Evolutionary conservation across 2,113 vertebrate species (phyloP).

Genomic region (Dromas ardeola): DNA sequence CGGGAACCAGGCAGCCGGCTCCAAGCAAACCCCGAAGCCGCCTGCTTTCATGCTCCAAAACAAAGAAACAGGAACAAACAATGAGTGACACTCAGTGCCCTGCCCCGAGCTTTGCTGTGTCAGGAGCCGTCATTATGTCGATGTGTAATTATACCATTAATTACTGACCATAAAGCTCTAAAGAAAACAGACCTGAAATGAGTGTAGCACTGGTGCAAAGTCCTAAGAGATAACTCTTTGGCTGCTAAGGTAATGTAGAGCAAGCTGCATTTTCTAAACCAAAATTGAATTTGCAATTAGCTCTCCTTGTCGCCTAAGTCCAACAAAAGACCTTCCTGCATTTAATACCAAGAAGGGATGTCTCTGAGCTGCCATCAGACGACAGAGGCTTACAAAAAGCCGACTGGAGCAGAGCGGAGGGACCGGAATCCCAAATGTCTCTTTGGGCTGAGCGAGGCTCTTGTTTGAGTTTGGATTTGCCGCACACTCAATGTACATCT

Average conservation of each 20-base stretch:
- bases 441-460: conserved; percentile 34
- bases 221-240: conserved; percentile 36
- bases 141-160: conserved; percentile 58
- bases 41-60: not conserved
- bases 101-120: not conserved
- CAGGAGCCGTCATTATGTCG: conserved; percentile 21
- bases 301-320: not conserved
- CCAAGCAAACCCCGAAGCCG: accelerated
- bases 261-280: not conserved
- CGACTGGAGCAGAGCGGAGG: conserved; percentile 35
- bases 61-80: conserved; percentile 1
- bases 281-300: conserved; percentile 45
- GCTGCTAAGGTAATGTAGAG: conserved; percentile 35
- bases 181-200: conserved; percentile 59
- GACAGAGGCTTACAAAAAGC: conserved; percentile 30
- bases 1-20: not conserved
- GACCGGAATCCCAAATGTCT: conserved; percentile 65
- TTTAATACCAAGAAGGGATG: conserved; percentile 38
- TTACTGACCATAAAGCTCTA: conserved; percentile 62
- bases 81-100: not conserved
- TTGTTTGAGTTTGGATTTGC: conserved; percentile 67
- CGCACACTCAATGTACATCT: conserved; percentile 60
- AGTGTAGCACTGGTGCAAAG: not conserved
- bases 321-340: conserved; percentile 9
- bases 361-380: conserved; percentile 24